A percentile compares a stretch with the other conserved stretches of the same genome.
Conservation (phyloP, 2,888 invertebrate species). For the Athalia rosae region DNA sequence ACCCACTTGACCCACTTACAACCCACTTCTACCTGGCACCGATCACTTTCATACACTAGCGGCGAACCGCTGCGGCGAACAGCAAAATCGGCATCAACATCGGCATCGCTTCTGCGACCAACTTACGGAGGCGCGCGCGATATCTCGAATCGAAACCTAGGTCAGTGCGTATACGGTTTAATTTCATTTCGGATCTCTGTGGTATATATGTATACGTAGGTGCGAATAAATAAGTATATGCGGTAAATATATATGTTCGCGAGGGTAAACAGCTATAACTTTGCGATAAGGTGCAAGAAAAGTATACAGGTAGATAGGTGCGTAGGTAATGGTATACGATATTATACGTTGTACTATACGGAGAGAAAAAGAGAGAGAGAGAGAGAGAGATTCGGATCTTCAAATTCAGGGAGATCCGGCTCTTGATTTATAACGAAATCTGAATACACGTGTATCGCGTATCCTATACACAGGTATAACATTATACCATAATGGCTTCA, state of each 20-base stretch:
- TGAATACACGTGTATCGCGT: background rate
- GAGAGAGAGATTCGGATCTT: no score
- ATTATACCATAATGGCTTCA: background rate
- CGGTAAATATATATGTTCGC: background rate
- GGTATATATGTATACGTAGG: constrained; percentile 12
- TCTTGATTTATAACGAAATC: background rate
- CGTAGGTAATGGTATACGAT: no score
- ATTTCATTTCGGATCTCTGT: background rate
- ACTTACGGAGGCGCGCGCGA: constrained; percentile 26
- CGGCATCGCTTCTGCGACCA: background rate
- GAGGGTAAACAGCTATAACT: background rate
- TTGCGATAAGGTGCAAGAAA: no score
- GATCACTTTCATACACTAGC: constrained; percentile 58
- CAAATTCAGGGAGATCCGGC: background rate
- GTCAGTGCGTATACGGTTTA: constrained; percentile 55
- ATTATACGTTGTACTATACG: no score
- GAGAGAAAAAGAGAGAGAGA: no score
- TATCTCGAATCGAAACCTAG: constrained; percentile 54
- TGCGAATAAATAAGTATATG: background rate
- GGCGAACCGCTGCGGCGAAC: constrained; percentile 33
- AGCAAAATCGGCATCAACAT: no score
- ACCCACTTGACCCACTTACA: constrained; percentile 54
- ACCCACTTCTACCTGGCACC: constrained; percentile 52
- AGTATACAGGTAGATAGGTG: no score
- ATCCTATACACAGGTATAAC: background rate